Conservation (phyloP, 1,140 invertebrate genomes). For the Hyles vespertilio region DNA sequence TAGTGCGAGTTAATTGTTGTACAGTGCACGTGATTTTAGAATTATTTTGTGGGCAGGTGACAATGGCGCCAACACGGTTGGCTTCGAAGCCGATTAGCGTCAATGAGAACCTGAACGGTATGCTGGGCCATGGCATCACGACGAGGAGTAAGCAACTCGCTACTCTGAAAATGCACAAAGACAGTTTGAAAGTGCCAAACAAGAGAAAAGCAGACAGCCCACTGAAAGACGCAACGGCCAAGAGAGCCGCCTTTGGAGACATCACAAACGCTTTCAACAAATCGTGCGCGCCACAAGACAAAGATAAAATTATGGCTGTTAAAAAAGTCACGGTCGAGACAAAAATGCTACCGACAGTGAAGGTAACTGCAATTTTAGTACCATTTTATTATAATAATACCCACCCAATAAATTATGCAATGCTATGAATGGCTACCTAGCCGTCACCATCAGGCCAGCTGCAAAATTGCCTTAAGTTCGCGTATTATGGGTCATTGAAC, state of each 20-base stretch:
- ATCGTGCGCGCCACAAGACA: slow-evolving; percentile 46
- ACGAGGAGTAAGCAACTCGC: slow-evolving; percentile 68
- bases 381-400: neutral
- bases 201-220: slow-evolving; percentile 79
- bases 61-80: slow-evolving; percentile 78
- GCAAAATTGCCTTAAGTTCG: no score
- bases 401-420: no score
- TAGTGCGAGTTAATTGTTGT: slow-evolving; percentile 19
- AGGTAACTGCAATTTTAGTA: slow-evolving; percentile 46
- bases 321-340: slow-evolving; percentile 75
- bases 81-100: slow-evolving; percentile 67
- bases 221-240: slow-evolving; percentile 75
- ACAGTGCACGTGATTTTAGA: slow-evolving; percentile 44
- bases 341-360: slow-evolving; percentile 73
- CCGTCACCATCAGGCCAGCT: no score
- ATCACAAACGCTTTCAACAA: slow-evolving; percentile 82
- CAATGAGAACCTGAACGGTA: slow-evolving; percentile 65
- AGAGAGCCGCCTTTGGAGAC: slow-evolving; percentile 85
- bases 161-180: slow-evolving; percentile 63
- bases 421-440: no score
- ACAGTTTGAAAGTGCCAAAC: slow-evolving; percentile 54
- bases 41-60: slow-evolving; percentile 39
- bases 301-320: slow-evolving; percentile 51
- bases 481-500: slow-evolving; percentile 39
- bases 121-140: slow-evolving; percentile 56